phyloP scores from a whole-genome alignment of 30 jellyfish, hydroid and myxozoan genomes.

The Turritopsis dohrnii region DNA sequence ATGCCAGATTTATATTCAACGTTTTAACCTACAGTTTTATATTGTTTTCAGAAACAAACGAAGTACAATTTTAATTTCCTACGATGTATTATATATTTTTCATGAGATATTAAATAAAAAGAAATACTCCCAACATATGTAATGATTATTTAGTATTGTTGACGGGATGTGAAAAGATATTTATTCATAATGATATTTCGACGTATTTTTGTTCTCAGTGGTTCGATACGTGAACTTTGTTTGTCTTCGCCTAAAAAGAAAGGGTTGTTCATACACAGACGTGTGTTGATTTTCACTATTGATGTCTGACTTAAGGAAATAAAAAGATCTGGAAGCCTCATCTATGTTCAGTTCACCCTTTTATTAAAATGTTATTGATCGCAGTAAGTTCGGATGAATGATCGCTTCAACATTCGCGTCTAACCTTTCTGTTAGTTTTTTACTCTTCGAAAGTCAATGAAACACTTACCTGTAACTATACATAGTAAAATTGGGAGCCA shows the following conservation, averaged over 20 bases:
- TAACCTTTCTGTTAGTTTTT: not conserved
- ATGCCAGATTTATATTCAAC: too few relatives aligned
- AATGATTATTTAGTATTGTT: not conserved
- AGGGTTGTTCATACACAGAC: not conserved
- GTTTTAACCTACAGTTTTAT: too few relatives aligned
- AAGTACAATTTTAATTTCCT: too few relatives aligned
- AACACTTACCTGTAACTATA: too few relatives aligned
- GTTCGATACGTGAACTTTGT: not conserved
- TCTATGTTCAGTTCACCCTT: not conserved
- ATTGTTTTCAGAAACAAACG: too few relatives aligned
- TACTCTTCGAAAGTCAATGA: not conserved
- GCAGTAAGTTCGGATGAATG: not conserved
- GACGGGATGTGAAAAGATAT: not conserved
- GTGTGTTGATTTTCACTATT: not conserved
- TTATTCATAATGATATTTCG: not conserved
- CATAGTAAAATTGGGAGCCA: not conserved
- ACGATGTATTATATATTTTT: too few relatives aligned
- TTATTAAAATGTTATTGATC: not conserved
- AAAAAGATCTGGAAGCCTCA: not conserved
- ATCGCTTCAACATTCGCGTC: not conserved
- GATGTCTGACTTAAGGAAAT: not conserved
- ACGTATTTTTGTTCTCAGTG: not conserved
- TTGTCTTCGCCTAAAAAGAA: not conserved
- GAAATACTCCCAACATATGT: too few relatives aligned
- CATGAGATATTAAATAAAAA: too few relatives aligned